Percentiles rank a stretch among this genome's conserved stretches.
These are phyloP conservation scores for Panulirus ornatus DNA, from an alignment of 1,140 invertebrate genomes.

Conservation along the genomic window DNA sequence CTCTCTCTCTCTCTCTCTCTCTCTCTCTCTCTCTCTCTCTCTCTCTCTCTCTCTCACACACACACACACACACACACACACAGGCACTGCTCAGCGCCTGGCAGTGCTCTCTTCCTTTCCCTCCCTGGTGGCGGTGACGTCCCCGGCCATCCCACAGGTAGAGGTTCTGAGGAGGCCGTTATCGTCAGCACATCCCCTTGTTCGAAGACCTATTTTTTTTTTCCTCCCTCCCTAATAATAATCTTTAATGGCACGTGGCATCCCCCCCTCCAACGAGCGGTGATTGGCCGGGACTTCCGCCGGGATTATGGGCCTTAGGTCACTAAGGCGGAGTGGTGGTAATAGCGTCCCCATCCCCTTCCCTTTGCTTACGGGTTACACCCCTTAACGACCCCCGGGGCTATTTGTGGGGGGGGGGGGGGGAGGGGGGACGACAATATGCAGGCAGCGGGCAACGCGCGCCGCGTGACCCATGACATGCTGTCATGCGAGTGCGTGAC, in stretches of 20 bases:
- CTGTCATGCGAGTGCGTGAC: no score
- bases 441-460: no score
- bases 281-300: slow-evolving; percentile 23
- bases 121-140: no score
- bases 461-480: no score
- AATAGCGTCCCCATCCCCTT: background rate
- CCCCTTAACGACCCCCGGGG: background rate
- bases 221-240: slow-evolving; percentile 64
- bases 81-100: no score
- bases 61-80: background rate
- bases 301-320: background rate
- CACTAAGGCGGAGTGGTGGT: background rate
- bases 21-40: background rate
- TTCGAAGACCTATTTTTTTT: no score
- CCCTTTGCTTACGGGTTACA: background rate
- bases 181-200: no score
- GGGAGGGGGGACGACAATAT: no score
- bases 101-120: background rate
- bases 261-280: slow-evolving; percentile 16
- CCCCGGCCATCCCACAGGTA: no score
- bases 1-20: background rate
- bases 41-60: background rate
- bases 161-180: no score
- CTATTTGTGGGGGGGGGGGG: background rate
- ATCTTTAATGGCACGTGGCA: slow-evolving; percentile 43